Base-by-base conservation (phyloP, 2,888 invertebrate genomes). In the Tricholauxania praeusta region DNA sequence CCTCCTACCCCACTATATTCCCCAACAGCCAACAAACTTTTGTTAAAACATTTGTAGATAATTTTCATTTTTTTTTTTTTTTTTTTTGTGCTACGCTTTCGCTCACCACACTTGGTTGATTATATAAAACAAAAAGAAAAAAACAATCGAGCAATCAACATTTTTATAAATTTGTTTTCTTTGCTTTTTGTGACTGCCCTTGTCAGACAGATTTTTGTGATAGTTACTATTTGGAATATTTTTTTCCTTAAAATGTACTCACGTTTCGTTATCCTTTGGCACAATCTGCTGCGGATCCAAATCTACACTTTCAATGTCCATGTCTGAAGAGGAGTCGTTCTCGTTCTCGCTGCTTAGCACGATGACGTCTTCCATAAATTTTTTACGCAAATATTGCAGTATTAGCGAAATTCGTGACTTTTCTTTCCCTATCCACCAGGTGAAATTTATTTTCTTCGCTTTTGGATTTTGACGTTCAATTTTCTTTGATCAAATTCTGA, bases 281-380 rank as follows among this genome's bases (percentile, higher is more conserved):
- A 81, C 81, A 70, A 81, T 81, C 53, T 76, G 75, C 66, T 78
- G 80, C 65, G 70, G 77, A 55, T 80, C 78, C 47, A 77, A 72
- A 60, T 80, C 79, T 53, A 74, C 66, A 62, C 73, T 59, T 69
- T 79, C 79, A 3, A 80, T 71, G 53, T 81, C 81, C 81, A 81
- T 81, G 70, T 82, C 82, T 73, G 79, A 77, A 66, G 78, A 80
- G 60, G 78, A 77, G 22, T 81, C 80, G 74, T 78, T 78, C 69
- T 81, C 81, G 78, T 79, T 81, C 68, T 82, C 82, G 69, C 79
- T 79, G 69, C 78, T 81, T 47, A 80, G n/a, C 73, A 80, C 79
- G 76, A 82, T 81, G 60, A 81, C 79, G 72, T 82, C 82, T 78
- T 81, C 81, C 81, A 81, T 80, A 74, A 78, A 80, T 73, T 63